phyloP scores from a whole-genome alignment of 2,888 invertebrate genomes.

The Resseliella maxima region DNA sequence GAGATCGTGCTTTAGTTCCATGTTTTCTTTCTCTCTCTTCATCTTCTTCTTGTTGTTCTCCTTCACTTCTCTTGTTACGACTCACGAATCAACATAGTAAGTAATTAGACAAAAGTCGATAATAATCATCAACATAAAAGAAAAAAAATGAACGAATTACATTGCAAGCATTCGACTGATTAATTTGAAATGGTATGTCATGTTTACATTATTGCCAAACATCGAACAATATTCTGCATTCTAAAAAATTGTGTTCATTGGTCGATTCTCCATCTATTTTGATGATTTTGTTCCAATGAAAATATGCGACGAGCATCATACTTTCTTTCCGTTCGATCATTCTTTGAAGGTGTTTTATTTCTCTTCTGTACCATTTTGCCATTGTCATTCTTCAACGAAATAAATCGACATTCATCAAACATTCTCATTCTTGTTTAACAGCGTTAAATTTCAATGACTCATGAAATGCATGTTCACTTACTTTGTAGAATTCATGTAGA shows the following conservation, averaged over 20 bases:
- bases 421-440: neutral
- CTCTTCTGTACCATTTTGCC: no score
- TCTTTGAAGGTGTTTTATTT: no score
- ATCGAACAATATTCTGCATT: no score
- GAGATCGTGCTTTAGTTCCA: neutral
- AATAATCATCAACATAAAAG: neutral
- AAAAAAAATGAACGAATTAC: neutral
- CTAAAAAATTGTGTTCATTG: no score
- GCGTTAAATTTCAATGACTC: slow-evolving; percentile 9
- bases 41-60: neutral
- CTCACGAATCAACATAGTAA: neutral
- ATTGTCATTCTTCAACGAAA: no score
- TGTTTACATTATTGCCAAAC: neutral
- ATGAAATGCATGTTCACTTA: neutral
- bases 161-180: neutral
- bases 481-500: no score
- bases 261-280: no score
- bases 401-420: neutral
- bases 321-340: no score
- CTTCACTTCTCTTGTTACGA: neutral
- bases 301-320: no score
- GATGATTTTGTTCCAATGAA: no score
- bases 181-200: slow-evolving; percentile 28
- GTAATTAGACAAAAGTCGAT: slow-evolving; percentile 1
- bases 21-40: neutral